Conservation (phyloP, 2,888 invertebrate genomes). For the Drosophila helvetica region DNA sequence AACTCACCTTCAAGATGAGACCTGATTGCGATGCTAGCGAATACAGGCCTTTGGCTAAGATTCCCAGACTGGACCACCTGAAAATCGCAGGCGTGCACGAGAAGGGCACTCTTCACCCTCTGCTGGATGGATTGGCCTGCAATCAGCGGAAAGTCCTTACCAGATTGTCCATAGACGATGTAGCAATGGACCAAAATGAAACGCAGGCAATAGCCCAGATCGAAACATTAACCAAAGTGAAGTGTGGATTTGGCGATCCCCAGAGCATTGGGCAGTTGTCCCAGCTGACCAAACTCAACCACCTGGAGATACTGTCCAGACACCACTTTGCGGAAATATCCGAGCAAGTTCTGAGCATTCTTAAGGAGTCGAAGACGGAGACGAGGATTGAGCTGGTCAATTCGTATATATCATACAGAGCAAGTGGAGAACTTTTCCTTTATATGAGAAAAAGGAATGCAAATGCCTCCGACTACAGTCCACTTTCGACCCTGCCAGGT, state of each 20-base stretch:
- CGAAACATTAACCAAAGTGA: background rate
- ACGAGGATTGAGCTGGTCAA: background rate
- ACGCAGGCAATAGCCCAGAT: constrained; percentile 2
- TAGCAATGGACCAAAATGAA: background rate
- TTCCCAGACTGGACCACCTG: background rate
- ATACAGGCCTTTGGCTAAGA: constrained; percentile 7
- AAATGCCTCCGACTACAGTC: background rate
- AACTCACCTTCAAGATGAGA: background rate
- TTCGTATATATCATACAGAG: background rate
- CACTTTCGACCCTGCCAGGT: background rate
- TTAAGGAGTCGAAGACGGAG: background rate
- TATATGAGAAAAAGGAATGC: background rate
- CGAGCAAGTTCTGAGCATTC: background rate
- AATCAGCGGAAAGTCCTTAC: background rate
- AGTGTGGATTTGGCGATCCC: background rate
- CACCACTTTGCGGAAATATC: background rate
- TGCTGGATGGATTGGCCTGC: background rate
- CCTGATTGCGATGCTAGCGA: constrained; percentile 4
- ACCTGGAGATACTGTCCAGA: background rate
- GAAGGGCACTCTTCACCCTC: constrained; percentile 2
- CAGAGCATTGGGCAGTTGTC: background rate
- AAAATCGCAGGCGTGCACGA: constrained; percentile 7
- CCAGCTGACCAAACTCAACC: background rate
- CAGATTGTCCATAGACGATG: background rate
- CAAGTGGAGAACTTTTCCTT: background rate